Evolutionary conservation across 2,113 vertebrate species (phyloP), one percentile per base, ranked within the genome.

Genomic region (Calidris pugnax): DNA sequence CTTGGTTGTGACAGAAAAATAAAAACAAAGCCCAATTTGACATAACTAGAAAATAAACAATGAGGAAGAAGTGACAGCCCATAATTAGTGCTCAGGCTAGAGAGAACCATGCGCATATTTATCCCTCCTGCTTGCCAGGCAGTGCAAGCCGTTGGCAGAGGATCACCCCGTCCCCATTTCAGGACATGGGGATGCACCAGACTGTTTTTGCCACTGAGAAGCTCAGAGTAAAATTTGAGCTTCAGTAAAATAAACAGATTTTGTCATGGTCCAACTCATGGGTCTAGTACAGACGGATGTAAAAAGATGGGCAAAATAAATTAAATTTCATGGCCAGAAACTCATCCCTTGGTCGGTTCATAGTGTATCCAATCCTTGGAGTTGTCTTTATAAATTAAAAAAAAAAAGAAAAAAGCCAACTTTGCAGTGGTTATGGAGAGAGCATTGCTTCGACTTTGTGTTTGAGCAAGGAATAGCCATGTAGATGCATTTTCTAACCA

Each of bases 1-100:
- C 72, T 82, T 89, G 67, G 72, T 92, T 74, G 8, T 27, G 87
- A 84, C 17, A 69, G 71, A 83, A 91, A 93, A 81, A 74, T 47
- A 53, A 81, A 87, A 74, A 76, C 80, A 93, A 95, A 96, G 67
- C 59, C 14, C 15, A 24, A 12, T 89, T 85, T 85, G 81, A 62
- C 48, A 60, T 27, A 87, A 83, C 9, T 8, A 87, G 88, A 67
- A 88, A 93, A 86, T 28, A 87, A 95, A 91, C 55, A 90, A 55
- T 55, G 55, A 83, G 48, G 21, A 19, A 56, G 30, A 77, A 86
- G 51, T 39, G 78, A 30, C 55, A 63, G 50, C 59, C 41, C n/a
- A 39, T 45, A 63, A 68, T 83, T 23, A 39, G 47, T 71, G 47
- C 72, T 74, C 59, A 17, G 63, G 50, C 37, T 39, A 5, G 56